Conservation (phyloP, 2,113 vertebrate species). For the Prionailurus viverrinus region DNA sequence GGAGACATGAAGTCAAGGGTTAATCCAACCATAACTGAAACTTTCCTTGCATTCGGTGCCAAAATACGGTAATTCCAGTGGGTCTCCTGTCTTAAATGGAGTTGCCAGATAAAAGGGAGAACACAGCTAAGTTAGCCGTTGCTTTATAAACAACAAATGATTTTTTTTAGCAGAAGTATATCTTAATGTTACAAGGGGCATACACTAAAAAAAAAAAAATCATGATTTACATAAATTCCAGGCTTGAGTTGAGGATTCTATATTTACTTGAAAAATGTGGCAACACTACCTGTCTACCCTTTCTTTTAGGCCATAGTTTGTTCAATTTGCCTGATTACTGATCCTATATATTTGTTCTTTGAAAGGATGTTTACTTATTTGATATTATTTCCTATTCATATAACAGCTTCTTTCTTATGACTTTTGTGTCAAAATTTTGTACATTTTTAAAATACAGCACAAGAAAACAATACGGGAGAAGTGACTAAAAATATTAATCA, state of each 20-base stretch:
- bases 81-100: background rate
- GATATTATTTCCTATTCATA: background rate
- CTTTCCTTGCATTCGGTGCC: background rate
- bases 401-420: background rate
- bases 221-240: background rate
- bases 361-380: background rate
- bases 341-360: background rate
- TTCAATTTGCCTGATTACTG: background rate
- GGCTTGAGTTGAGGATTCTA: background rate
- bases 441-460: background rate
- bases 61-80: background rate
- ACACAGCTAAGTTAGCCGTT: background rate
- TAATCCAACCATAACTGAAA: background rate
- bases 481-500: background rate
- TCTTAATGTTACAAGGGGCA: background rate
- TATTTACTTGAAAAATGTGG: background rate
- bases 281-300: background rate
- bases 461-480: background rate
- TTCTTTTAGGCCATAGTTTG: background rate
- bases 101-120: background rate
- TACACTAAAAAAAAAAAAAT: background rate
- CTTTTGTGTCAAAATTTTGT: background rate
- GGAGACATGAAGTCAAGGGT: background rate
- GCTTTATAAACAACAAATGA: background rate
- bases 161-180: background rate